Evolutionary conservation across 2,113 vertebrate species (phyloP).

Genomic region (Nothocercus nigrocapillus): DNA sequence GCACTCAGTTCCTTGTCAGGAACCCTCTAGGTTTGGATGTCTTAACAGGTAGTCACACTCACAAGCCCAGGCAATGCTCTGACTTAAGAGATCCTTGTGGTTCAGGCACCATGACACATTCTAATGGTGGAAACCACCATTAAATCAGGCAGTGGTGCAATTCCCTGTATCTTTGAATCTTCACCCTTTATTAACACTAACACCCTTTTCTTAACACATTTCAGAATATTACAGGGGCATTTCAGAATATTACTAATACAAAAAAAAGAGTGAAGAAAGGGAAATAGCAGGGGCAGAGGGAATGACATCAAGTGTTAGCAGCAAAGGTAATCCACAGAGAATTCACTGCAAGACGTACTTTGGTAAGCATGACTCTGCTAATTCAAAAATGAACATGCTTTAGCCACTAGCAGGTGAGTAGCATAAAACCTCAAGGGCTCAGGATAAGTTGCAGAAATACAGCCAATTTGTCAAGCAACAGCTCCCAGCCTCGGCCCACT

Average conservation of each 20-base stretch:
- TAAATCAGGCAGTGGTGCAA: not conserved
- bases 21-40: not conserved
- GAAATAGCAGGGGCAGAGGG: not conserved
- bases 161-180: not conserved
- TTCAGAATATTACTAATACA: not conserved
- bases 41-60: not conserved
- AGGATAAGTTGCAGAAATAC: not conserved
- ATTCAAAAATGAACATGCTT: not conserved
- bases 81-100: not conserved
- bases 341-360: not conserved
- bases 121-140: not conserved
- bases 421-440: not conserved
- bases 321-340: not conserved
- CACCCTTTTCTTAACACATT: not conserved
- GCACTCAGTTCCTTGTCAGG: not conserved
- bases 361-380: not conserved
- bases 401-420: not conserved
- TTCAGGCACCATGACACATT: not conserved
- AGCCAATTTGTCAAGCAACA: not conserved
- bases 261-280: not conserved
- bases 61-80: conserved; percentile 9
- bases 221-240: not conserved
- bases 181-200: not conserved
- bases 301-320: not conserved
- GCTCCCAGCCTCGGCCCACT: not conserved